Conservation (phyloP, 2,888 invertebrate genomes). For the Brachyptera risi region DNA sequence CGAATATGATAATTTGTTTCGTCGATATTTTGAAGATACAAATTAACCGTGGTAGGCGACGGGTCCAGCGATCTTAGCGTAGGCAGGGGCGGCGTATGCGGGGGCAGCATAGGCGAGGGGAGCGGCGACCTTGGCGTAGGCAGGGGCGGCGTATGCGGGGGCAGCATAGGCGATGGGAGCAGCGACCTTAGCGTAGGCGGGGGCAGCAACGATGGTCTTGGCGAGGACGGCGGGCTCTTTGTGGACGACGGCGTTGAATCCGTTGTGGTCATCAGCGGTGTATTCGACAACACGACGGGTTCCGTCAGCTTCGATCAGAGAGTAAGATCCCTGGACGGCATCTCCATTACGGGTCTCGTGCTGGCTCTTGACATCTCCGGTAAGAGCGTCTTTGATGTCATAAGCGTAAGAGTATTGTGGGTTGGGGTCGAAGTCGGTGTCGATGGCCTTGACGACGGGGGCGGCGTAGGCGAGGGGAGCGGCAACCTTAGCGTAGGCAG, state of each 20-base stretch:
- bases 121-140: conserved; percentile 25
- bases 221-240: conserved; percentile 24
- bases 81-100: conserved; percentile 26
- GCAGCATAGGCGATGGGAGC: conserved; percentile 24
- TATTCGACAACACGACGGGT: conserved; percentile 31
- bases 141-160: conserved; percentile 27
- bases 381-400: conserved; percentile 31
- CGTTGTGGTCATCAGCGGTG: conserved; percentile 32
- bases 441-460: conserved; percentile 27
- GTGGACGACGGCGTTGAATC: conserved; percentile 33
- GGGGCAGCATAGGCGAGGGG: conserved; percentile 23
- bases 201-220: conserved; percentile 26
- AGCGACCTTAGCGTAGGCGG: conserved; percentile 23
- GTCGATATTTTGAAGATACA: too few relatives aligned
- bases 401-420: conserved; percentile 33
- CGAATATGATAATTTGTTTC: too few relatives aligned
- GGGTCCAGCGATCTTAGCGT: conserved; percentile 25
- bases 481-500: conserved; percentile 28
- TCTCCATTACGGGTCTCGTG: conserved; percentile 31
- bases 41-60: conserved; percentile 24
- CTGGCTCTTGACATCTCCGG: conserved; percentile 33
- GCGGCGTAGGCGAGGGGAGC: conserved; percentile 22
- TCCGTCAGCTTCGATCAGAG: conserved; percentile 30
- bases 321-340: conserved; percentile 31
- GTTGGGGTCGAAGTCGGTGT: conserved; percentile 33